Evolutionary conservation across 2,888 invertebrate genomes (phyloP), one percentile per base, ranked within the genome.

Genomic region (Tetranychus truncatus): DNA sequence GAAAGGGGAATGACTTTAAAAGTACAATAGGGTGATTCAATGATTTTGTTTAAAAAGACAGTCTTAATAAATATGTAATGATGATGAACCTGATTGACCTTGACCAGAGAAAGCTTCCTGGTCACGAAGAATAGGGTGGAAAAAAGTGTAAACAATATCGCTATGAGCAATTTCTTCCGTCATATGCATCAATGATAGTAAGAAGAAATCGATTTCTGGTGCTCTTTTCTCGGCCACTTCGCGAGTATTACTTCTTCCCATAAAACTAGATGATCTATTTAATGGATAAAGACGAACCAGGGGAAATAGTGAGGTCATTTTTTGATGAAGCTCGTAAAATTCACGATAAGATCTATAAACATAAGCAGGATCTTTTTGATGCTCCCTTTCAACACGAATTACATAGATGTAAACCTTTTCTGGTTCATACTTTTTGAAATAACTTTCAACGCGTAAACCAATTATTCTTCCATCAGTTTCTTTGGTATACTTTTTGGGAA

Each of bases 281-380:
- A 80, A 75, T 24, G 77, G 73, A 74, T 77, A 78, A 44, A 94
- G 88, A 82, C 91, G 91, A 18, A 93, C 91, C 79, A 95, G 85
- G 0, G 95, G 95, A 85, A 93, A 96, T 82, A 91, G 89, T 79
- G 91, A 85, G 81, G 92, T 91, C 72, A 99, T 85, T 84, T 96
- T 96, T 83, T 92, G 91, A 82, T 96, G 92, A 76, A 99, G 88
- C 84, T 99, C 99, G 18, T 91, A 90, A 84, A 97, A 96, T 85
- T 99, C 97, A 80, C 93, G 91, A 84, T 95, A 99, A 0, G 94
- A 91, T 77, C 99, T 88, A 83, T 95, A 93, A 74, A 99, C 86
- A 81, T 90, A 90, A 78, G 90, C 88, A 0, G 92, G 89, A 82
- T 92, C 91, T n/a, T 88, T 87, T 82, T 92, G 91, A 72, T 88